These are phyloP conservation scores for Chironomus tepperi DNA, from an alignment of 1,140 invertebrate genomes.

Conservation along the genomic window DNA sequence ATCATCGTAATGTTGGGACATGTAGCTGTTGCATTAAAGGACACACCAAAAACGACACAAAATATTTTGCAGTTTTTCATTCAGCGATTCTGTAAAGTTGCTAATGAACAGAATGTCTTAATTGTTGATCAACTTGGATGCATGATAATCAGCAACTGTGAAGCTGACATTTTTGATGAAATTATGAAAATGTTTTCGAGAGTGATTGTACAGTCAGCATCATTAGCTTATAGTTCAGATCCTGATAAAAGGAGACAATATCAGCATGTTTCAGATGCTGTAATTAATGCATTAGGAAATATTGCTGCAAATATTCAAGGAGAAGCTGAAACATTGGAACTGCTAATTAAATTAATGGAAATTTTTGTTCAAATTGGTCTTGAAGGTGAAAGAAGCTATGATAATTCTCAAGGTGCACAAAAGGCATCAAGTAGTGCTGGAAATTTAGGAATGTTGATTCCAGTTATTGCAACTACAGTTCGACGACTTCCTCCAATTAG, in stretches of 20 bases:
- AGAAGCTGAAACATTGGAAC: conserved; percentile 74
- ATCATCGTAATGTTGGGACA: conserved; percentile 96
- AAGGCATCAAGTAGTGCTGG: conserved; percentile 89
- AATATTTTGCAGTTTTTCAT: conserved; percentile 97
- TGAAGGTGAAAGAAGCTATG: conserved; percentile 88
- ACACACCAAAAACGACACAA: conserved; percentile 84
- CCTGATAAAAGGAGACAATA: conserved; percentile 52
- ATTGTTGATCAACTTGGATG: conserved; percentile 96
- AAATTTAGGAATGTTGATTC: conserved; percentile 93
- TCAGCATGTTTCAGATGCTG: conserved; percentile 81
- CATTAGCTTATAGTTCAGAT: conserved; percentile 69
- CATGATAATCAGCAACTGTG: conserved; percentile 89
- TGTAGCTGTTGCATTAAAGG: conserved; percentile 88
- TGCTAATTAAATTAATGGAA: conserved; percentile 82
- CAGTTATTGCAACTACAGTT: conserved; percentile 86
- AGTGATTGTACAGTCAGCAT: conserved; percentile 88
- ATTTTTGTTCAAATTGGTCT: conserved; percentile 95
- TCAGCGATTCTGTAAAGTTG: conserved; percentile 87
- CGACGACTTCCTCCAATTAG: conserved; percentile 79
- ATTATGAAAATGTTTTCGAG: conserved; percentile 97
- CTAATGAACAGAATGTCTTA: conserved; percentile 76
- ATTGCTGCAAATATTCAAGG: conserved; percentile 90
- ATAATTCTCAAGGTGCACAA: conserved; percentile 62
- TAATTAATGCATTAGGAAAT: conserved; percentile 89
- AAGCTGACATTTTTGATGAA: conserved; percentile 78